Percentiles rank a stretch among this genome's conserved stretches.
Evolutionary conservation across 2,113 vertebrate genomes (phyloP).

Genomic region (Pituophis catenifer): DNA sequence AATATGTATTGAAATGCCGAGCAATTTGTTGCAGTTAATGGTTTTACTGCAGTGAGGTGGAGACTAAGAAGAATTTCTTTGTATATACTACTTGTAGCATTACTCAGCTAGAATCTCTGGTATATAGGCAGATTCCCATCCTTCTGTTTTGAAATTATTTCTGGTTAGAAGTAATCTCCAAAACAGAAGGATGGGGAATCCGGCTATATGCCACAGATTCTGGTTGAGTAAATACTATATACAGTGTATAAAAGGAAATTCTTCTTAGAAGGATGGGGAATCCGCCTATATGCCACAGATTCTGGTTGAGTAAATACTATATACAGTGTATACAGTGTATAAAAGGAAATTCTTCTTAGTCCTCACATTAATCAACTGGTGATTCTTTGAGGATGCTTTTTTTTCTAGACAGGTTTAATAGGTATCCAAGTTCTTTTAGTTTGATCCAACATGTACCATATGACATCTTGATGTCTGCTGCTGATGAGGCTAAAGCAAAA

Average conservation of each 20-base stretch:
- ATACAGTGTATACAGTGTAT: not conserved
- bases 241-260: not conserved
- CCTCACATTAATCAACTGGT: rapidly evolving
- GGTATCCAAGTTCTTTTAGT: not conserved
- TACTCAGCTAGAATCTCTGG: not conserved
- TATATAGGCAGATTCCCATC: not conserved
- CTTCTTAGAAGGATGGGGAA: not conserved
- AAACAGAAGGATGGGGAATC: not conserved
- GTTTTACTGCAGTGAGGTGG: not conserved
- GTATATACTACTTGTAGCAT: not conserved
- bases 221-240: not conserved
- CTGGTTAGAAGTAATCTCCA: not conserved
- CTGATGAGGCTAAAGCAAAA: not conserved
- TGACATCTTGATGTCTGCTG: not conserved
- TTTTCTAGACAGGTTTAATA: not conserved
- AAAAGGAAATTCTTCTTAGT: not conserved
- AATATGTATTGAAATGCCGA: not conserved
- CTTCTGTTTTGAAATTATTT: not conserved
- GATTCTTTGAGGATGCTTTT: not conserved
- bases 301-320: not conserved
- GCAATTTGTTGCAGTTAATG: not conserved
- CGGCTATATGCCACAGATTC: not conserved
- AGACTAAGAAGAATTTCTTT: not conserved
- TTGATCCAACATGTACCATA: not conserved
- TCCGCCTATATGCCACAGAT: not conserved